These are phyloP conservation scores for Leptosomus discolor DNA, from an alignment of 2,113 vertebrate species.

Conservation along the genomic window DNA sequence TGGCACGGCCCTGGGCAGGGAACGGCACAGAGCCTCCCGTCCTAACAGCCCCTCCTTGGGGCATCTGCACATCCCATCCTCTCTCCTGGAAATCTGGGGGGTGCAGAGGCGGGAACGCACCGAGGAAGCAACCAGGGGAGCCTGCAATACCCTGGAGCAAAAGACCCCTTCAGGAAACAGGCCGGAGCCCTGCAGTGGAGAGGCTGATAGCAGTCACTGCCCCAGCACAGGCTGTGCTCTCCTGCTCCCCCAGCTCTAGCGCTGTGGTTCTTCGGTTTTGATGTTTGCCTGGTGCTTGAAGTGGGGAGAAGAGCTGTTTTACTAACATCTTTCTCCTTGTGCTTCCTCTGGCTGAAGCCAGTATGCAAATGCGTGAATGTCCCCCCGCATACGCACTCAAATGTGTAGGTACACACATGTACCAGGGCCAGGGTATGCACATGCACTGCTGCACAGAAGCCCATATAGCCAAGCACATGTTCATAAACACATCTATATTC, in stretches of 20 bases:
- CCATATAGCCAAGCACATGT: background rate
- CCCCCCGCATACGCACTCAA: background rate
- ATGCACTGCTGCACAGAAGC: background rate
- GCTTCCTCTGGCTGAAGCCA: background rate
- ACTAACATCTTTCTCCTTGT: background rate
- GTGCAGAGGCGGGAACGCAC: background rate
- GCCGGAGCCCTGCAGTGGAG: background rate
- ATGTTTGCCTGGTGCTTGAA: background rate
- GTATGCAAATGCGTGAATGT: background rate
- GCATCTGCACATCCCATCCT: background rate
- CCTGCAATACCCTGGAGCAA: background rate
- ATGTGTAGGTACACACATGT: accelerated
- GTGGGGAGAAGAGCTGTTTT: background rate
- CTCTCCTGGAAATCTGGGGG: background rate
- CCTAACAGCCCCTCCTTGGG: background rate
- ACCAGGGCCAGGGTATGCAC: background rate
- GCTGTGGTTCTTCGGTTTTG: background rate
- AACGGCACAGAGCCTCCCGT: background rate
- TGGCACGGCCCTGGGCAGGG: background rate
- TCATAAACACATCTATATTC: background rate
- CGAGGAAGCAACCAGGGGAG: background rate
- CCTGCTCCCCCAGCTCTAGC: background rate
- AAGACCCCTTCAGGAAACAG: background rate
- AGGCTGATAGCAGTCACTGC: too few relatives aligned
- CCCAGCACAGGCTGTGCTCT: background rate